Base-by-base conservation (phyloP, 2,888 invertebrate genomes). In the Ditula angustiorana region DNA sequence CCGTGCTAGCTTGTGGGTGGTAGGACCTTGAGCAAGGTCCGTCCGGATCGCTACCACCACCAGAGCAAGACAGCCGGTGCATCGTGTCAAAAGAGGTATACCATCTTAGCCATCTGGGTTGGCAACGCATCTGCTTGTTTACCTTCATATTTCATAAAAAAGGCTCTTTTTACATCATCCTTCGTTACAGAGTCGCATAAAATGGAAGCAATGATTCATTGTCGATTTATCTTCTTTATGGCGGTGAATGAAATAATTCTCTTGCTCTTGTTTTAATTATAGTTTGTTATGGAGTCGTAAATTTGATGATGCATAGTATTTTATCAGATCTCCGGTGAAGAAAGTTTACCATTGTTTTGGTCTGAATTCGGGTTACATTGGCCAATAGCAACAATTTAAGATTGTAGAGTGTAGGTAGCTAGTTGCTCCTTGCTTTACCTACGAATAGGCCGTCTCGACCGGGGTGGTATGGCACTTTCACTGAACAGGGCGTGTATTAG, bases 171-270 rank as follows among this genome's bases (percentile, higher is more conserved):
- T 24, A n/a, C 21, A 35, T 10, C 13, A 23, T 49, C 37, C 26
- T 50, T 37, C 1, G 19, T 16, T 19, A 7, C 13, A 5, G 35
- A 28, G 10, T 56, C 11, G 47, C 35, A 28, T 55, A 33, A 47
- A 55, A 37, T 47, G 37, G 61, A 46, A 16, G 19, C 21, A 28
- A 13, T 83, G 85, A 87, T 85, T 85, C 83, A 85, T 79, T 61
- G 61, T 70, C 80, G 74, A 78, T 87, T 84, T 81, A 83, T 85
- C 81, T 82, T 82, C 70, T 82, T 86, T 83, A 82, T 79, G 78
- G 76, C 55, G 23, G 24, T 11, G 49, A 35, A 47, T 50, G 60
- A 60, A 52, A 60, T 60, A 52, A 41, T 60, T 37, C 49, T 41
- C 49, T 21, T 52, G 49, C 53, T 53, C 35, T 46, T 49, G 49